Base-by-base conservation (phyloP, 2,888 invertebrate species). In the Agrotis segetum region DNA sequence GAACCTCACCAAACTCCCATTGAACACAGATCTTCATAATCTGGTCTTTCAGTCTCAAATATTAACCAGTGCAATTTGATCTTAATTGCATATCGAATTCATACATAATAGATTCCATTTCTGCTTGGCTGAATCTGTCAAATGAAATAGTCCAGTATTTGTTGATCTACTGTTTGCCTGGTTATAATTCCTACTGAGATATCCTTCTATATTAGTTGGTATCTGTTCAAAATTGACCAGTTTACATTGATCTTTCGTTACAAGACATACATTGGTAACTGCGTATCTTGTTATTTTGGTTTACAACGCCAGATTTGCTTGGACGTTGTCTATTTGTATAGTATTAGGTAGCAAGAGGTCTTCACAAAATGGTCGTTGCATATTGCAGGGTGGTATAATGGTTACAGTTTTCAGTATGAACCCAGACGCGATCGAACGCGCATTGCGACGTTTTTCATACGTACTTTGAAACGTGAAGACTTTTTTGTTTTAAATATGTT, bases 341-440 rank as follows among this genome's bases (percentile, higher is more conserved):
- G 6, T 17, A 5, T 55, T 21, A 0, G 50, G 50, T 14, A 34
- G 5, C 3, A 0, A 44, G 34, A 67, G 87, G 69, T 88, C 85
- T 77, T 5, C 16, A 9, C 52, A 49, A 29, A 21, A 49, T 85
- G 88, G 88, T 76, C 40, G 68, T 5, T 71, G 67, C 63, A 67
- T 44, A 67, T 63, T 84, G 86, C 87, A 87, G 81, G 71, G 70
- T 72, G 83, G 76, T 84, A 74, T 77, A 76, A 68, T 69, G 69
- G 85, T 86, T 91, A 90, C 91, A 89, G 88, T 78, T 89, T 91
- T 92, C 93, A 92, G 93, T 93, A 14, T 55, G 79, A 62, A 59
- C 34, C 74, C 75, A 69, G 88, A 80, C 84, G 90, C 88, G 91
- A 66, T 69, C 76, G 85, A 75, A 84, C 80, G 71, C 91, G 92